phyloP scores from a whole-genome alignment of 2,888 invertebrate species.

The Microplitis deprimator region DNA sequence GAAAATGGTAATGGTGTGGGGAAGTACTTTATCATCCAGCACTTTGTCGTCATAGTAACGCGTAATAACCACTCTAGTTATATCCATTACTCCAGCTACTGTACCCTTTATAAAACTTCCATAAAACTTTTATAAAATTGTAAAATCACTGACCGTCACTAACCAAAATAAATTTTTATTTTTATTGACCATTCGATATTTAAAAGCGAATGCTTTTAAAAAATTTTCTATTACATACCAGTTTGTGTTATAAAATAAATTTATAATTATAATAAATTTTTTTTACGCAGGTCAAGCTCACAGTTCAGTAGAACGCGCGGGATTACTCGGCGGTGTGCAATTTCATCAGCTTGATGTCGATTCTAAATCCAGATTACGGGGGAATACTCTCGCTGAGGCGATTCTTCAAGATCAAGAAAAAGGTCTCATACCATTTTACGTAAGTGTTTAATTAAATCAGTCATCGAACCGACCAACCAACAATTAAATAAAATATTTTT shows the following conservation, averaged over 20 bases:
- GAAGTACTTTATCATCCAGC: conserved; percentile 68
- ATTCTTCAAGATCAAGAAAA: conserved; percentile 88
- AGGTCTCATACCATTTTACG: conserved; percentile 96
- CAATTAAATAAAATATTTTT: not conserved
- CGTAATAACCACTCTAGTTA: conserved; percentile 68
- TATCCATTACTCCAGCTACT: conserved; percentile 37
- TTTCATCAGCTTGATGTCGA: conserved; percentile 83
- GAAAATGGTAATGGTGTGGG: conserved; percentile 50
- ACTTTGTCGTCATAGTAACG: conserved; percentile 70
- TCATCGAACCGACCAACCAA: not conserved
- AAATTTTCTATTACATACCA: not conserved
- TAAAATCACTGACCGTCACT: not conserved
- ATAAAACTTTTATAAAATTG: not conserved
- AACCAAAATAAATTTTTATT: conserved; percentile 19
- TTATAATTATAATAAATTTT: not conserved
- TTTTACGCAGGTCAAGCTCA: conserved; percentile 84
- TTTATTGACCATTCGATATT: not conserved
- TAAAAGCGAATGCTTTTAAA: not conserved
- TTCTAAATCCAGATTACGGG: conserved; percentile 80
- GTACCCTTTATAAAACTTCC: not conserved
- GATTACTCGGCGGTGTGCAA: conserved; percentile 88
- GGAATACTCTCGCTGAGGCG: conserved; percentile 82
- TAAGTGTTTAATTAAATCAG: conserved; percentile 72
- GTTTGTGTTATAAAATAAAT: not conserved
- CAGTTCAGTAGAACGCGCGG: conserved; percentile 94